phyloP scores from a whole-genome alignment of 2,113 vertebrate species.

The Psephotus haematonotus region DNA sequence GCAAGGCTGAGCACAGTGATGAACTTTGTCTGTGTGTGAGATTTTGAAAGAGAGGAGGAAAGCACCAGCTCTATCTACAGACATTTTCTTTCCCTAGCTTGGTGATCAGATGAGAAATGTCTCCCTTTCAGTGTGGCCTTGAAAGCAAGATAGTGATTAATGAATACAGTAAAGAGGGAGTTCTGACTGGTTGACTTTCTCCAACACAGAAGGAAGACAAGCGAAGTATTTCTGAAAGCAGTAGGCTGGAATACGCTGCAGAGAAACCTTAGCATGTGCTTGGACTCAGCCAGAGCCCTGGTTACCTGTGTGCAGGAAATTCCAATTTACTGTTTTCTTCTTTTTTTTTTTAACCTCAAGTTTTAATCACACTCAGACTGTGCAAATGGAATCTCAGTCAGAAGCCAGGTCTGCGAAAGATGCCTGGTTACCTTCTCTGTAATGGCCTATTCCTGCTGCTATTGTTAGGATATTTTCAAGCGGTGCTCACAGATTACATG shows the following conservation, averaged over 20 bases:
- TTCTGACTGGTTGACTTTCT: not conserved
- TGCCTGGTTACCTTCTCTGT: not conserved
- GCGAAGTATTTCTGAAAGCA: not conserved
- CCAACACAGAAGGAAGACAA: not conserved
- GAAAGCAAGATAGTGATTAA: not conserved
- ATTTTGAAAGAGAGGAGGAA: not conserved
- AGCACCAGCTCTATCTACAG: not conserved
- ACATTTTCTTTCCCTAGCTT: not conserved
- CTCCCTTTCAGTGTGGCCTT: not conserved
- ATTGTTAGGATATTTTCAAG: not conserved
- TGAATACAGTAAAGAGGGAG: not conserved
- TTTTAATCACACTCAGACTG: not conserved
- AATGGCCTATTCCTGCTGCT: not conserved
- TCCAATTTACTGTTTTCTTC: not conserved
- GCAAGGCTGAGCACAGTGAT: fast-evolving
- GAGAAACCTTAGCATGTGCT: not conserved
- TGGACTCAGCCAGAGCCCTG: not conserved
- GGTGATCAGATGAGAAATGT: not conserved
- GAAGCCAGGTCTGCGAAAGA: not conserved
- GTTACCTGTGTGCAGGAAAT: not conserved
- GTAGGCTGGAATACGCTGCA: not conserved
- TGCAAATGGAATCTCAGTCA: not conserved
- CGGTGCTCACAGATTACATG: not conserved
- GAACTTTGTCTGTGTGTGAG: not conserved
- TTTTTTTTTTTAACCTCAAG: not conserved